Conservation (phyloP, 2,797 vertebrate genomes). For the Chloroceryle inda region DNA sequence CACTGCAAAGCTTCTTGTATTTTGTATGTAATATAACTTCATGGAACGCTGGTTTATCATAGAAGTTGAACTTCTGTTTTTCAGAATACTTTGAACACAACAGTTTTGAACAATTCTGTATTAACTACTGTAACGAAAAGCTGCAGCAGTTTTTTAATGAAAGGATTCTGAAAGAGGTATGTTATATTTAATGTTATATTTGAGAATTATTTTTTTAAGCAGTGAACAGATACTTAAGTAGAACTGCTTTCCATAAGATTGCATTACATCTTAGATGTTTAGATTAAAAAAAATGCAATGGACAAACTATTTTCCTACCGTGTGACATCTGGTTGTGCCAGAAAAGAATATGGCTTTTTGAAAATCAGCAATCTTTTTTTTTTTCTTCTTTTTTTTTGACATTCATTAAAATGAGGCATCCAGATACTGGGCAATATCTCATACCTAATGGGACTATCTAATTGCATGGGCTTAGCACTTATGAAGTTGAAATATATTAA, state of each 20-base stretch:
- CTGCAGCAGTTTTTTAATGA: conserved; percentile 99
- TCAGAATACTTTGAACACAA: conserved; percentile 99
- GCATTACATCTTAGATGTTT: background rate
- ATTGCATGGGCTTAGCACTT: background rate
- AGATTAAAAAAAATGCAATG: background rate
- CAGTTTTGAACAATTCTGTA: conserved; percentile 99
- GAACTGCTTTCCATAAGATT: background rate
- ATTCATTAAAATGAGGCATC: background rate
- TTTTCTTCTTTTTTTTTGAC: background rate
- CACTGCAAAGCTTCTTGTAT: background rate
- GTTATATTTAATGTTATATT: background rate
- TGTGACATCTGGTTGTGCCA: background rate
- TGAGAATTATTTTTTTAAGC: background rate
- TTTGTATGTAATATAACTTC: background rate
- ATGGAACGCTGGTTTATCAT: background rate
- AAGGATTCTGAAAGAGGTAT: conserved; percentile 98
- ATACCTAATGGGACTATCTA: background rate
- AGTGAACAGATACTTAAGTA: background rate
- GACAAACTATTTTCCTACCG: background rate
- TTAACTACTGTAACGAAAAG: conserved; percentile 99
- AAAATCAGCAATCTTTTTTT: background rate
- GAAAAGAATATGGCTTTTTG: background rate
- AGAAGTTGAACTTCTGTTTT: conserved; percentile 61
- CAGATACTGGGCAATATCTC: background rate
- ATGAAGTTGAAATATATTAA: background rate